A percentile compares a stretch with the other conserved stretches of the same genome.
phyloP scores from a whole-genome alignment of 1,140 invertebrate species.

The Stegodyphus dumicola region DNA sequence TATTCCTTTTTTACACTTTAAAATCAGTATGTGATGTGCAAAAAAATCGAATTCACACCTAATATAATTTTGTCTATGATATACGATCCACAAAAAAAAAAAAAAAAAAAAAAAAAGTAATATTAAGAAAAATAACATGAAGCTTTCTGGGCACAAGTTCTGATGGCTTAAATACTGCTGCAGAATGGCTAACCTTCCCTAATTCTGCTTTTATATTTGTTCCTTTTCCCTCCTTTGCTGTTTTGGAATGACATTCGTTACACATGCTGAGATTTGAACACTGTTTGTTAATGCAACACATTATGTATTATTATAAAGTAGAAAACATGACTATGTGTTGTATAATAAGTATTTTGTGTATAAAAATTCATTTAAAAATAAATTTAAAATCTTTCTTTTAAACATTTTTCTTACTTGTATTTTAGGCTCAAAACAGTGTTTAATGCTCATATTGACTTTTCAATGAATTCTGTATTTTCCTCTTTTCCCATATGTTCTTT shows the following conservation, averaged over 20 bases:
- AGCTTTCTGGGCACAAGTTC: slow-evolving; percentile 19
- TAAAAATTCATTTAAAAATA: no score
- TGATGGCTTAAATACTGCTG: slow-evolving; percentile 16
- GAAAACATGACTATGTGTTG: background rate
- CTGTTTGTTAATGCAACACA: no score
- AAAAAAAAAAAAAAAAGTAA: no score
- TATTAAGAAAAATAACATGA: no score
- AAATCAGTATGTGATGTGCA: no score
- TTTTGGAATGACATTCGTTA: background rate
- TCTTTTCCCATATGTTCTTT: background rate
- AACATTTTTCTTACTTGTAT: background rate
- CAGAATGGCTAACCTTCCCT: slow-evolving; percentile 48
- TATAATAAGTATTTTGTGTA: background rate
- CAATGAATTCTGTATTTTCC: background rate
- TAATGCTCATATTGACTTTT: background rate
- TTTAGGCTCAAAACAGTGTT: background rate
- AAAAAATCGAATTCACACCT: no score
- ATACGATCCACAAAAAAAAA: no score
- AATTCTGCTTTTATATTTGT: background rate
- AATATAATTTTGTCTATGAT: no score
- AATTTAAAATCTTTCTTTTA: no score
- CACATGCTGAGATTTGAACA: no score
- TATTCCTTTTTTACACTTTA: no score
- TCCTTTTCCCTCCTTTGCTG: background rate
- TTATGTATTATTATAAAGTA: no score